Conservation (phyloP, 1,140 invertebrate species). For the Scylla paramamosain region DNA sequence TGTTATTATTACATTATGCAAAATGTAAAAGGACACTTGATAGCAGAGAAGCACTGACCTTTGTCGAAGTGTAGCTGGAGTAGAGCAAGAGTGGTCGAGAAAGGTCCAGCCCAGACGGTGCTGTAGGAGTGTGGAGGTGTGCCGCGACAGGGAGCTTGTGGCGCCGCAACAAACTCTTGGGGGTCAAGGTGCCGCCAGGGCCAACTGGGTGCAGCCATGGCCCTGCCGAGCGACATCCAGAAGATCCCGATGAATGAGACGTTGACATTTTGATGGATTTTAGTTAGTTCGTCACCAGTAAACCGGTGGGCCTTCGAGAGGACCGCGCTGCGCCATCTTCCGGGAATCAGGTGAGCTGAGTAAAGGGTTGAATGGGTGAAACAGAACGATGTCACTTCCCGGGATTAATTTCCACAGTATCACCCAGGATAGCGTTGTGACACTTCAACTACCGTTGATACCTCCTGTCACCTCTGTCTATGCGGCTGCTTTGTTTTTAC, state of each 20-base stretch:
- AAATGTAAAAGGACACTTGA: too few species aligned
- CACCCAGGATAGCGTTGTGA: too few species aligned
- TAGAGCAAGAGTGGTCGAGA: slow-evolving; percentile 79
- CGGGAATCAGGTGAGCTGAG: background rate
- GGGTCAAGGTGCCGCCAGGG: slow-evolving; percentile 46
- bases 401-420: background rate
- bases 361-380: background rate
- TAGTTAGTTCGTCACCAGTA: background rate
- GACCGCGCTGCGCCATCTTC: background rate
- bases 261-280: slow-evolving; percentile 50
- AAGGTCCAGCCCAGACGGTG: slow-evolving; percentile 77
- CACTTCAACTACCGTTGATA: background rate
- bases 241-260: slow-evolving; percentile 62
- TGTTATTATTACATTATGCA: too few species aligned
- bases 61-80: slow-evolving; percentile 78
- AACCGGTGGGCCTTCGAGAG: background rate
- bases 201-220: slow-evolving; percentile 34
- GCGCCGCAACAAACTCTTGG: slow-evolving; percentile 57
- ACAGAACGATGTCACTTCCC: background rate
- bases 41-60: slow-evolving; percentile 56
- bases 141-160: slow-evolving; percentile 71
- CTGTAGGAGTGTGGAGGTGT: slow-evolving; percentile 70
- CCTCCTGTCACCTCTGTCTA: background rate
- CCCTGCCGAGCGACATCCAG: slow-evolving; percentile 40
- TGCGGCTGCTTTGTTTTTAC: background rate